These are phyloP conservation scores for Rhinolophus sinicus DNA, from an alignment of 2,113 vertebrate genomes.

Conservation along the genomic window DNA sequence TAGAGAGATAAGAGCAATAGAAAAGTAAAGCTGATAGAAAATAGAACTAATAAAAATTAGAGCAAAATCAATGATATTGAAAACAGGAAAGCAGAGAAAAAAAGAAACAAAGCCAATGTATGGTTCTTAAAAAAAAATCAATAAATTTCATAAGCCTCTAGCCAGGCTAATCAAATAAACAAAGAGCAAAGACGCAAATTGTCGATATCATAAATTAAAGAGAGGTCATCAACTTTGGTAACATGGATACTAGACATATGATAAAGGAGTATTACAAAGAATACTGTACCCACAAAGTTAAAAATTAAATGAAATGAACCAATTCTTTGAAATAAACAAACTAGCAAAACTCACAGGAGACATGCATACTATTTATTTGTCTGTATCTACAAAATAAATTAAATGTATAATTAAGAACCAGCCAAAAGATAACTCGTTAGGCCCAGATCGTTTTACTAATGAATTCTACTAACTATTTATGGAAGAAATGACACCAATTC, in stretches of 20 bases:
- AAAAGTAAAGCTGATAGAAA: background rate
- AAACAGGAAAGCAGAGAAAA: background rate
- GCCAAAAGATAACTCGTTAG: background rate
- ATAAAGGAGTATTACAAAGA: background rate
- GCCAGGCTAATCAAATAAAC: background rate
- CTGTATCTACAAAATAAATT: background rate
- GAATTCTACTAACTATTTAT: background rate
- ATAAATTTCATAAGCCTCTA: background rate
- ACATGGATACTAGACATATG: background rate
- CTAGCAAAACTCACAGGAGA: background rate
- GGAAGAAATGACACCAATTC: background rate
- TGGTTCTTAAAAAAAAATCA: background rate
- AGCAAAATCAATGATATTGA: background rate
- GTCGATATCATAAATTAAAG: background rate
- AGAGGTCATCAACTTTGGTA: background rate
- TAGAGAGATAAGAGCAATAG: background rate
- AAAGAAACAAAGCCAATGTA: background rate
- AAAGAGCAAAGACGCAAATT: background rate
- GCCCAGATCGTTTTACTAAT: background rate
- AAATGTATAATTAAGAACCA: background rate
- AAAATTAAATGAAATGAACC: background rate
- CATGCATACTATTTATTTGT: background rate
- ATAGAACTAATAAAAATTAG: background rate
- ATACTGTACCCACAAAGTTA: background rate
- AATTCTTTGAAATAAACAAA: background rate